Evolutionary conservation across 2,888 invertebrate genomes (phyloP), one percentile per base, ranked within the genome.

Genomic region (Amblyjoppa fuscipennis): DNA sequence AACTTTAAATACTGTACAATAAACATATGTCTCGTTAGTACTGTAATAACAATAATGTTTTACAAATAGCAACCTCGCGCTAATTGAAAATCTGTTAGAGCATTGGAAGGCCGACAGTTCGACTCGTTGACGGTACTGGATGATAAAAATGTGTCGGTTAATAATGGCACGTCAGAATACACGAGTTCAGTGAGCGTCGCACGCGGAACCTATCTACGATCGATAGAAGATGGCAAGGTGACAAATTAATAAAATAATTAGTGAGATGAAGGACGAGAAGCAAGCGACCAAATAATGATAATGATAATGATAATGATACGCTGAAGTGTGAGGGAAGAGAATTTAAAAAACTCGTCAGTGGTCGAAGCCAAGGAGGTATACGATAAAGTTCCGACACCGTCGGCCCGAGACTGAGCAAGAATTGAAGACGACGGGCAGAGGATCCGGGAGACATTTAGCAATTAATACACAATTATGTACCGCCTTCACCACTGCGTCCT

Each of bases 391-490:
- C 28, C 59, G 20, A 59, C 25, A 25, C 59, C 20, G 59, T 59
- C 7, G 25, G 25, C 9, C 25, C 28, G 59, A 51, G 51, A 3
- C 28, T 3, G 28, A 51, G 51, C 51, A 16, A 51, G 16, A 51
- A 20, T n/a, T n/a, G 61, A 85, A 71, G 56, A 49, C 76, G 76
- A 81, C 68, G 74, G 41, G 41, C 80, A 69, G 49, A 71, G 71
- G 53, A 28, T 70, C 59, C 79, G 80, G 85, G 77, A 88, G 90
- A 90, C 89, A 89, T 89, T 90, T 88, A 89, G 88, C 88, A 91
- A 89, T 89, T 90, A 89, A 90, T 90, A 91, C 90, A 91, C 90
- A 91, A 92, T 91, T 91, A 20, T 20, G 20, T 20, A 86, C 70
- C 68, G 73, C 77, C 80, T 85, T 79, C 71, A 82, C 81, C 86